phyloP scores from a whole-genome alignment of 37 sponge, comb jelly and placozoan genomes.

The Hormiphora californensis region DNA sequence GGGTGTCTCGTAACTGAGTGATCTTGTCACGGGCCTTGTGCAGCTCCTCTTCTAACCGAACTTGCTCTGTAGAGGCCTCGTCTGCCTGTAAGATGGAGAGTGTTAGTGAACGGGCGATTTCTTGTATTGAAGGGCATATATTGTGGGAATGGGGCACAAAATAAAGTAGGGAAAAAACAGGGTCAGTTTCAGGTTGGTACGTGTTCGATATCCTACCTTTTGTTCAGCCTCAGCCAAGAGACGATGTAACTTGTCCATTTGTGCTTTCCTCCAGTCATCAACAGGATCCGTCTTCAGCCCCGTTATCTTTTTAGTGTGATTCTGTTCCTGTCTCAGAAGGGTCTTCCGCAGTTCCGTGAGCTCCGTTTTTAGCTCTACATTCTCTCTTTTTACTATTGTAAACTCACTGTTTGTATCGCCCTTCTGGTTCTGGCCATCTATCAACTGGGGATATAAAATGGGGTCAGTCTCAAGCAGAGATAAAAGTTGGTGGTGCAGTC shows the following conservation, averaged over 20 bases:
- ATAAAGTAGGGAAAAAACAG: no score
- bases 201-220: neutral
- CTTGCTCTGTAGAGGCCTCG: neutral
- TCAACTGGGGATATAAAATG: no score
- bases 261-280: slow-evolving; percentile 34
- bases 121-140: no score
- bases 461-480: no score
- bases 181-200: no score
- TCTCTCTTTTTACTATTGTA: slow-evolving; percentile 16
- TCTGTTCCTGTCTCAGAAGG: slow-evolving; percentile 33
- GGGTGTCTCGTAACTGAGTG: slow-evolving; percentile 1
- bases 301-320: slow-evolving; percentile 9
- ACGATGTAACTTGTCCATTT: slow-evolving; percentile 43
- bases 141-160: no score
- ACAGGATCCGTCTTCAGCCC: neutral
- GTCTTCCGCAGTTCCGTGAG: slow-evolving; percentile 20
- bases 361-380: slow-evolving; percentile 23
- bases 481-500: no score
- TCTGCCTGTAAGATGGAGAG: no score
- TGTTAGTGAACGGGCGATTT: no score
- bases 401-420: no score
- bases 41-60: slow-evolving; percentile 44
- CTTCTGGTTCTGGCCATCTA: no score
- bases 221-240: slow-evolving; percentile 37
- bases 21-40: slow-evolving; percentile 20